Evolutionary conservation across 2,113 vertebrate species (phyloP), one percentile per base, ranked within the genome.

Genomic region (Psittacus erithacus): DNA sequence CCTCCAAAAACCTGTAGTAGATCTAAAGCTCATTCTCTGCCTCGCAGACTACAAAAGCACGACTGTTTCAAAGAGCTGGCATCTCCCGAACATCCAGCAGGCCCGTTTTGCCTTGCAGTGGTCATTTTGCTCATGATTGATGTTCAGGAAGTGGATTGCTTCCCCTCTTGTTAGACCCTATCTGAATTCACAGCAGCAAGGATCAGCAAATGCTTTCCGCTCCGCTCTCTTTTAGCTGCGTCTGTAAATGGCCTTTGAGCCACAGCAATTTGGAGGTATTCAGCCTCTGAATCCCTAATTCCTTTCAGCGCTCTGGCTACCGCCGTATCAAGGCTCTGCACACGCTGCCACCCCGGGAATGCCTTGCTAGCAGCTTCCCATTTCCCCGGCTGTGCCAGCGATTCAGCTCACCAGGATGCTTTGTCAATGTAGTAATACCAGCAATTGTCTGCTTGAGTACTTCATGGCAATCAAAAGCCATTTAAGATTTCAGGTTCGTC

Each of bases 81-180:
- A 0, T 75, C 83, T 85, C 95, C 83, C 47, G 19, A 82, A 95
- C 91, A 92, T 76, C 77, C 95, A 87, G 77, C 83, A 14, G 90
- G 73, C 80, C 83, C 17, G 17, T 64, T 89, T 78, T 73, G 81
- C 88, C 80, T 92, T 84, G 86, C 91, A 93, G 63, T 84, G 94
- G 94, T 95, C 94, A 94, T 96, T 97, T 80, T 28, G 49, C 95
- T 70, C 59, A 35, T 96, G 95, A 97, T 86, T 93, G 93, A 95
- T 95, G 96, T 31, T 69, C 95, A 96, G 95, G 96, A 96, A 96
- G 96, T 95, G 93, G 91, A 96, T 96, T 97, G 93, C 95, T 97
- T 96, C 95, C 95, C 93, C 91, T 96, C 96, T 82, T 80, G 62
- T 92, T 87, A 92, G 84, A 85, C 86, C 81, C 84, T 96, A 94